Conservation (phyloP, 2,113 vertebrate species). For the Odocoileus hemionus region DNA sequence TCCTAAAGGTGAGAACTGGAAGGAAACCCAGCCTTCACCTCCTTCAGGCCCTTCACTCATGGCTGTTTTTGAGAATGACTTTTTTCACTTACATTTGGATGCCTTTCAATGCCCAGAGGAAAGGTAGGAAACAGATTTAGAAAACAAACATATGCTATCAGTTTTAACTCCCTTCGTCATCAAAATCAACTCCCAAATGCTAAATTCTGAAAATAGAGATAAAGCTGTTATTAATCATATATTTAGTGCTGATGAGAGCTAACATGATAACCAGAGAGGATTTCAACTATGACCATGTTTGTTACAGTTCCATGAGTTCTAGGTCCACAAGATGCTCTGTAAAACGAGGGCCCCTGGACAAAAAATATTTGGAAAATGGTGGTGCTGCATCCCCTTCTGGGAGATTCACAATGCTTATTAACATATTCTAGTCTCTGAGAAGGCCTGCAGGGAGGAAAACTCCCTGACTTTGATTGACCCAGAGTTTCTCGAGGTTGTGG, state of each 20-base stretch:
- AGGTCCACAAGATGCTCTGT: not conserved
- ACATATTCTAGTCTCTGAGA: not conserved
- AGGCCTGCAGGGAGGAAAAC: not conserved
- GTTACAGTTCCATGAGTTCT: not conserved
- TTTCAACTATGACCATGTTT: not conserved
- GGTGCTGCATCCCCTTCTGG: not conserved
- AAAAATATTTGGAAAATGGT: not conserved
- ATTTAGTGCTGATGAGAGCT: not conserved
- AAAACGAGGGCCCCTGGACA: not conserved
- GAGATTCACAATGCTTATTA: no score
- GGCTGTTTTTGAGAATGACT: not conserved
- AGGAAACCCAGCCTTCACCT: not conserved
- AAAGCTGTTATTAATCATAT: constrained; percentile 20
- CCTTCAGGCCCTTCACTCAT: not conserved
- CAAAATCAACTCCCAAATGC: not conserved
- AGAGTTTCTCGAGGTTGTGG: not conserved
- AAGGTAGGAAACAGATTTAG: not conserved
- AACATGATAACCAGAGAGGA: not conserved
- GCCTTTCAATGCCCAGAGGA: not conserved
- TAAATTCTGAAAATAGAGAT: constrained; percentile 6
- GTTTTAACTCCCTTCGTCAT: not conserved
- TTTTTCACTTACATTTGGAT: not conserved
- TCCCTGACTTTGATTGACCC: not conserved
- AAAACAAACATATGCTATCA: not conserved
- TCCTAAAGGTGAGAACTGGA: not conserved